Evolutionary conservation across 2,888 invertebrate genomes (phyloP), one percentile per base, ranked within the genome.

Genomic region (Agrenia bidenticulata): DNA sequence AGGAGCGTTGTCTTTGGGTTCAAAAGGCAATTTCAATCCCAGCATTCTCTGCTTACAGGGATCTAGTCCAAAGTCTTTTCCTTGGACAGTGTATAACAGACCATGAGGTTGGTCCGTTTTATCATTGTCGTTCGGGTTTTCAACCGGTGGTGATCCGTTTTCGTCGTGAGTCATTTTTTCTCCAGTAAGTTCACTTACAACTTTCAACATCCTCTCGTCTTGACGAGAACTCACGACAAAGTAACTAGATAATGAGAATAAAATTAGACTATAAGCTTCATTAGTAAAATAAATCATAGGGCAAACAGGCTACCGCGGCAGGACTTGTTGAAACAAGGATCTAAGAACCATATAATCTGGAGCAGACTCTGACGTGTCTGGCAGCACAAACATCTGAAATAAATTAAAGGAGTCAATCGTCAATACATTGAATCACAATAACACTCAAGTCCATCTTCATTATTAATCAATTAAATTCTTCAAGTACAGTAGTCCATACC

Each of bases 321-420:
- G 81, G 17, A 86, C 83, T 79, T 88, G 87, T 4, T 83, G 81
- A 77, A 83, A 86, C 11, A 89, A 77, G 61, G 82, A 82, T 39
- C 81, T 80, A 51, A 87, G 83, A 70, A 87, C 81, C 63, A 82
- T 81, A 78, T 86, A 87, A 74, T 86, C 85, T 0, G 87, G 86
- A 0, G 82, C 80, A 1, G 84, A 81, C 78, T 90, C 90, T 19
- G 84, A 80, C 66, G 86, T 84, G 79, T 90, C 90, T 70, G 87
- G 85, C 76, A 90, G 82, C 56, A 89, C 81, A 77, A 83, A 84
- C 1, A 90, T 78, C 84, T 88, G 77, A 42, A 61, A 61, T 55
- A 69, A 58, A 41, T 64, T 7, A 32, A 32, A n/a, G n/a, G n/a
- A n/a, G n/a, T n/a, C 32, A 32, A 32, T 32, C 5, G 50, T n/a